Percentiles rank a stretch among this genome's conserved stretches.
Evolutionary conservation across 2,888 invertebrate genomes (phyloP).

Genomic region (Epicampocera succincta): DNA sequence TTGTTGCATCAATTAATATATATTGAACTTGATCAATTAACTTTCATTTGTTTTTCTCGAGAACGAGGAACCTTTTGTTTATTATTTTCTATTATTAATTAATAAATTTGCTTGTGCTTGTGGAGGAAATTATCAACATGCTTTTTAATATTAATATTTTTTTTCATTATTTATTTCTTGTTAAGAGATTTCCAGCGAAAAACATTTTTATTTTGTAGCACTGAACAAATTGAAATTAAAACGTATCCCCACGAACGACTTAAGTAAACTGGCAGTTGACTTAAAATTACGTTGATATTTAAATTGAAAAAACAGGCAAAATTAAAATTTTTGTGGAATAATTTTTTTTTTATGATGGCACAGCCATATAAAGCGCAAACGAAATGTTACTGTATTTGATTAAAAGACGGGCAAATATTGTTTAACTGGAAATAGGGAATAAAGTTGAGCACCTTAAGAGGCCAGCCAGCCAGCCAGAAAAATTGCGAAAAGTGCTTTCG

Average conservation of each 20-base stretch:
- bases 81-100: slow-evolving; percentile 24
- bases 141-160: slow-evolving; percentile 33
- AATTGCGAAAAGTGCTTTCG: not conserved
- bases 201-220: not conserved
- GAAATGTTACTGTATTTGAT: slow-evolving; percentile 1
- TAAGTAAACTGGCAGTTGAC: slow-evolving; percentile 50
- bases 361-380: slow-evolving; percentile 30
- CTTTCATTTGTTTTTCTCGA: slow-evolving; percentile 20
- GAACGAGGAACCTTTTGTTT: slow-evolving; percentile 28
- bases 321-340: slow-evolving; percentile 33
- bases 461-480: not conserved
- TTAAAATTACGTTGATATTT: slow-evolving; percentile 45
- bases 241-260: slow-evolving; percentile 33
- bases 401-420: slow-evolving; percentile 1
- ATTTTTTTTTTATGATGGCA: slow-evolving; percentile 39
- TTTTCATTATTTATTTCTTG: slow-evolving; percentile 3
- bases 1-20: slow-evolving; percentile 27
- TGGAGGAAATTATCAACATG: slow-evolving; percentile 12
- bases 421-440: slow-evolving; percentile 40
- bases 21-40: slow-evolving; percentile 47
- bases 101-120: slow-evolving; percentile 27
- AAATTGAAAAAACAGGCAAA: slow-evolving; percentile 27
- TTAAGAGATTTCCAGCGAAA: slow-evolving; percentile 31
- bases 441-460: not conserved
- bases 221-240: slow-evolving; percentile 24